A percentile compares a stretch with the other conserved stretches of the same genome.
These are phyloP conservation scores for Hoplostethus mediterraneus DNA, from an alignment of 2,797 vertebrate genomes.

Conservation along the genomic window DNA sequence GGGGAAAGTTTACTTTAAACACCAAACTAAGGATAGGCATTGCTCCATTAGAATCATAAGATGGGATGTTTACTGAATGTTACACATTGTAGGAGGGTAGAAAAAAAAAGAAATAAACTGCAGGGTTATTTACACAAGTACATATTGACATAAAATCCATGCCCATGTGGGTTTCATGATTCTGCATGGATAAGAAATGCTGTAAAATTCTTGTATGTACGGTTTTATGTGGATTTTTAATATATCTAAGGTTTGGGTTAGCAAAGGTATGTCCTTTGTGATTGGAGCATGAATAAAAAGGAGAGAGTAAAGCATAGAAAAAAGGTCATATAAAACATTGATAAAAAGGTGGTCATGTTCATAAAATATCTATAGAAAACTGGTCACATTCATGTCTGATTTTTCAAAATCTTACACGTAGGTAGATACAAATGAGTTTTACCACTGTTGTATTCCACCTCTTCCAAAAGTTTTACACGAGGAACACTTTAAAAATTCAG, in stretches of 20 bases:
- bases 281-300: not conserved
- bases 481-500: conserved; percentile 34
- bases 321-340: not conserved
- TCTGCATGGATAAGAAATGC: not conserved
- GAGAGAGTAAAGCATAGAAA: too few relatives aligned
- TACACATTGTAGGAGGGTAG: not conserved
- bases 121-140: too few relatives aligned
- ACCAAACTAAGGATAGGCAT: conserved; percentile 1
- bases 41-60: not conserved
- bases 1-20: conserved; percentile 24
- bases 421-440: not conserved
- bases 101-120: not conserved
- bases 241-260: not conserved
- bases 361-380: not conserved
- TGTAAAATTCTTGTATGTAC: not conserved
- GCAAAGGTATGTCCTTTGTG: not conserved
- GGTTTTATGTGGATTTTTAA: not conserved
- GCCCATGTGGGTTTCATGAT: too few relatives aligned
- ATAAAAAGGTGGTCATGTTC: not conserved
- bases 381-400: not conserved
- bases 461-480: conserved; percentile 51
- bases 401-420: not conserved
- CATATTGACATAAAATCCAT: too few relatives aligned
- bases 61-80: not conserved
- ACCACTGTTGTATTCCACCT: not conserved